phyloP scores from a whole-genome alignment of 2,113 vertebrate genomes.

The Phylloscopus whistleri region DNA sequence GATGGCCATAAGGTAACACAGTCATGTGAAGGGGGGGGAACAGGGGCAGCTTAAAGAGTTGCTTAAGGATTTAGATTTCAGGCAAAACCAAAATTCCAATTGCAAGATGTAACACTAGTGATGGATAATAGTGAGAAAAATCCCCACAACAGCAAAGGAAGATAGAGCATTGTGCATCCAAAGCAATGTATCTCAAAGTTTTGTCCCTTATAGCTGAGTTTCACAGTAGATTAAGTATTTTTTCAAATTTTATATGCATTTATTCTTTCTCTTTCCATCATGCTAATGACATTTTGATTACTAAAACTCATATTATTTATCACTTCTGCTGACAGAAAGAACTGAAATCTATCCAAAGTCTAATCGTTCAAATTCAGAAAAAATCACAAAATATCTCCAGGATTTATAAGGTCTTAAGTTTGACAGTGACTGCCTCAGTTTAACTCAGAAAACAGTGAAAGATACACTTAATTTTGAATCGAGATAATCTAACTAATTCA shows the following conservation, averaged over 20 bases:
- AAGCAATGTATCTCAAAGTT: background rate
- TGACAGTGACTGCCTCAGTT: background rate
- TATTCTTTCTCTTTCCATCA: background rate
- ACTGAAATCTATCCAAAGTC: background rate
- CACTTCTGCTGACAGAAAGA: background rate
- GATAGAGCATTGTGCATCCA: background rate
- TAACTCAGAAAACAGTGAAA: background rate
- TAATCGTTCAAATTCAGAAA: background rate
- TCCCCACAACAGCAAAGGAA: background rate
- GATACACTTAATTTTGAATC: background rate
- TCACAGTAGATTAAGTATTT: background rate
- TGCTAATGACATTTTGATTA: background rate
- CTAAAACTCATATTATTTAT: background rate
- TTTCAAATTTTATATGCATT: background rate
- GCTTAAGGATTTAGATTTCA: background rate
- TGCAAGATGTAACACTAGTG: slow-evolving; percentile 11
- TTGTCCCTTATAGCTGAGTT: background rate
- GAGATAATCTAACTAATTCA: background rate
- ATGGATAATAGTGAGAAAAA: background rate
- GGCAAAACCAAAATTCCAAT: slow-evolving; percentile 21
- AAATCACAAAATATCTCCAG: background rate
- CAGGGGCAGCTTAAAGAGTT: background rate
- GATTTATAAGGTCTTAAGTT: background rate
- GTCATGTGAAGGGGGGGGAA: background rate
- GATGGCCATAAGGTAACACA: background rate